Evolutionary conservation across 2,888 invertebrate genomes (phyloP).

Genomic region (Trichogramma evanescens): DNA sequence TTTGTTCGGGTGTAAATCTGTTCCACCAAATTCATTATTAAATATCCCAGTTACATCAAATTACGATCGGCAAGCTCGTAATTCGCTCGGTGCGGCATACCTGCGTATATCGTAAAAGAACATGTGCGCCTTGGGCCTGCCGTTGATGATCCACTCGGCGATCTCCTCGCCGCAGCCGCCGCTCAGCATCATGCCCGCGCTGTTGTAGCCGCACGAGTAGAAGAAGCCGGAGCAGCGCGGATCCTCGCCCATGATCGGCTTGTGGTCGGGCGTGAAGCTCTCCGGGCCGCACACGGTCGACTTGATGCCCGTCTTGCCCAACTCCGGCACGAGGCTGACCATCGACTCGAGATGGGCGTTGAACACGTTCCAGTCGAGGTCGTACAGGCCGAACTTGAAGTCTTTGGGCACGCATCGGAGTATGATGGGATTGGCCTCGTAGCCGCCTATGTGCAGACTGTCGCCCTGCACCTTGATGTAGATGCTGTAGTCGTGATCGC

Average conservation of each 20-base stretch:
- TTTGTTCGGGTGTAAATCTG: slow-evolving; percentile 69
- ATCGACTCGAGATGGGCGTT: slow-evolving; percentile 69
- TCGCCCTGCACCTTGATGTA: slow-evolving; percentile 82
- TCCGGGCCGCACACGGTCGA: slow-evolving; percentile 86
- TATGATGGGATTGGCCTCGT: slow-evolving; percentile 78
- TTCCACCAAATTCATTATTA: not conserved
- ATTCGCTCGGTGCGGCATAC: slow-evolving; percentile 19
- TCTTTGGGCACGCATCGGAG: slow-evolving; percentile 70
- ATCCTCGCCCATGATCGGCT: slow-evolving; percentile 66
- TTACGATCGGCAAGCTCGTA: not conserved
- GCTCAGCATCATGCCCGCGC: slow-evolving; percentile 86
- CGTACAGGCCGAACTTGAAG: slow-evolving; percentile 77
- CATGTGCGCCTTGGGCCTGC: slow-evolving; percentile 79
- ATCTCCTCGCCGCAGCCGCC: slow-evolving; percentile 81
- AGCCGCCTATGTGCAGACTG: slow-evolving; percentile 77
- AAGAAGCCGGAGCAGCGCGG: slow-evolving; percentile 60
- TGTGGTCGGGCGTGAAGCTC: slow-evolving; percentile 88
- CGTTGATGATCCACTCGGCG: slow-evolving; percentile 77
- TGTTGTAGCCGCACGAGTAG: slow-evolving; percentile 84
- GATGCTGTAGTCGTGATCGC: slow-evolving; percentile 78
- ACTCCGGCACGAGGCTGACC: slow-evolving; percentile 65
- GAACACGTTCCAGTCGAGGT: slow-evolving; percentile 81
- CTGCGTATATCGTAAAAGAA: slow-evolving; percentile 75
- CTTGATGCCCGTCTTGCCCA: slow-evolving; percentile 70
- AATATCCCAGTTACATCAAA: not conserved